phyloP scores from a whole-genome alignment of 2,797 vertebrate genomes.

The Oreochromis grahami region DNA sequence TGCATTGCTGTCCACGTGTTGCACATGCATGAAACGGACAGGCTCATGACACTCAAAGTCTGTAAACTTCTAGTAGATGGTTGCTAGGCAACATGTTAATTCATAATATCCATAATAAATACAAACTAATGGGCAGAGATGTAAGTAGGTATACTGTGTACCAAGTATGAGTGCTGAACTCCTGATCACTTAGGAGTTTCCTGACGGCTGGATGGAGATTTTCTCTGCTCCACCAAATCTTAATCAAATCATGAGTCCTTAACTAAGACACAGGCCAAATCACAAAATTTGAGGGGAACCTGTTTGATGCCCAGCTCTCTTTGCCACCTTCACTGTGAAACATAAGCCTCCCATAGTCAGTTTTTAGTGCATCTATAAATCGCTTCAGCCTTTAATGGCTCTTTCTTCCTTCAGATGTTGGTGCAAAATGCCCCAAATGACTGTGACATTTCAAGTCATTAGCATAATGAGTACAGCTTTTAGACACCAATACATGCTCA shows the following conservation, averaged over 20 bases:
- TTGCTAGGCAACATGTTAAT: not conserved
- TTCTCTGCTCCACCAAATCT: not conserved
- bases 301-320: not conserved
- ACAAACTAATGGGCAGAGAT: not conserved
- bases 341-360: not conserved
- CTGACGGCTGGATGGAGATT: not conserved
- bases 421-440: not conserved
- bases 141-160: not conserved
- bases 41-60: not conserved
- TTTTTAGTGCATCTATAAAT: not conserved
- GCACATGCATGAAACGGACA: not conserved
- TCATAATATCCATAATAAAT: not conserved
- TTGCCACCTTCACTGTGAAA: not conserved
- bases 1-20: not conserved
- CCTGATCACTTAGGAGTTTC: not conserved
- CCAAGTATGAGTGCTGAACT: not conserved
- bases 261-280: not conserved
- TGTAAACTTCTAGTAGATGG: not conserved
- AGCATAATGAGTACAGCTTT: not conserved
- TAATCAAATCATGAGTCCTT: not conserved
- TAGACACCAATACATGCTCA: not conserved
- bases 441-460: not conserved
- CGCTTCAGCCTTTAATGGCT: not conserved
- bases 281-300: not conserved
- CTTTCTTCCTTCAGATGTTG: not conserved